These are phyloP conservation scores for Notarius lentiginosus DNA, from an alignment of 2,113 vertebrate genomes.

Conservation along the genomic window DNA sequence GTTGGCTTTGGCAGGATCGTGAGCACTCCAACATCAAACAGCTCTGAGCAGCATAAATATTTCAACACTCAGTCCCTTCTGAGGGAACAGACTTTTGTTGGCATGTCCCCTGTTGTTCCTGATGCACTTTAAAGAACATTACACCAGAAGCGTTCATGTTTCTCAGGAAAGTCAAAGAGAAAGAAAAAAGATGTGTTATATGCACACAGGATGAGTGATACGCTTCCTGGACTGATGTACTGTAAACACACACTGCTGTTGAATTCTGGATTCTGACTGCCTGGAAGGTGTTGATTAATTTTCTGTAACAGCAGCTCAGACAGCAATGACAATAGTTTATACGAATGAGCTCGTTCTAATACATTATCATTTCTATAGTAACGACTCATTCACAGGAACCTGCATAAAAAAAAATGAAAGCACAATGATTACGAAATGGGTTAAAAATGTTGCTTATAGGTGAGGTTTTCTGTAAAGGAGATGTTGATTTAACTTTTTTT, in stretches of 20 bases:
- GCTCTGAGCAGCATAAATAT: conserved; percentile 62
- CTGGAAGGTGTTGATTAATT: background rate
- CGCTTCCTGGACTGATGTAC: background rate
- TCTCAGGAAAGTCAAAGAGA: background rate
- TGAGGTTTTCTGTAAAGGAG: background rate
- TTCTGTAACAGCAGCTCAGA: background rate
- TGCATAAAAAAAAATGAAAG: background rate
- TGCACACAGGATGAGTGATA: background rate
- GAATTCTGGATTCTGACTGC: background rate
- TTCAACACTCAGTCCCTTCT: conserved; percentile 56
- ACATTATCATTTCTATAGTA: background rate
- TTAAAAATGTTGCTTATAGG: background rate
- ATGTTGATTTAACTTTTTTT: background rate
- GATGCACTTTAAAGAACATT: conserved; percentile 47
- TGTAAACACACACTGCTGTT: background rate
- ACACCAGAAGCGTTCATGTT: background rate
- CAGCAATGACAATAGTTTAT: background rate
- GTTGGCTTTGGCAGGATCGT: conserved; percentile 37
- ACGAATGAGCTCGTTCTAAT: background rate
- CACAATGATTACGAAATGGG: background rate
- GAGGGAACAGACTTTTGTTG: conserved; percentile 48
- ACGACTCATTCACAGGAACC: background rate
- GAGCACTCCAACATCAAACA: conserved; percentile 53
- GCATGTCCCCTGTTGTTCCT: conserved; percentile 43
- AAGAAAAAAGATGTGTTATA: background rate